These are phyloP conservation scores for Centrocercus urophasianus DNA, from an alignment of 2,113 vertebrate genomes.

Conservation along the genomic window DNA sequence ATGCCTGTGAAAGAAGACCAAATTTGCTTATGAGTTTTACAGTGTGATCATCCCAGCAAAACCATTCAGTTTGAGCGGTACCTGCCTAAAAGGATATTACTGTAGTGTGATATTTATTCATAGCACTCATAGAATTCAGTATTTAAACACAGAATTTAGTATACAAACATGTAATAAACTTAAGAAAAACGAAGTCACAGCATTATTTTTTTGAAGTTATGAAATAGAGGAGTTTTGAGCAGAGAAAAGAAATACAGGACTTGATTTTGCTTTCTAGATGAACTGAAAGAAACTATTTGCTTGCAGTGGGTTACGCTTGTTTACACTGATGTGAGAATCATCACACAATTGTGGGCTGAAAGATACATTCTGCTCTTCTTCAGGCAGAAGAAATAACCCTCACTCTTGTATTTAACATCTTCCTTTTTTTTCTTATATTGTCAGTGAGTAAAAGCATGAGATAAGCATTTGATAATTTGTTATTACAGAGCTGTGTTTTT, in stretches of 20 bases:
- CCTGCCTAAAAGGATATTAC: neutral
- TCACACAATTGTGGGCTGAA: neutral
- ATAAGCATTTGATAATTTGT: neutral
- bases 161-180: neutral
- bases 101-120: neutral
- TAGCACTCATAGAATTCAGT: neutral
- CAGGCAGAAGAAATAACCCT: neutral
- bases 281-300: neutral
- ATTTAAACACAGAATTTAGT: neutral
- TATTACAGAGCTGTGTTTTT: neutral
- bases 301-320: neutral
- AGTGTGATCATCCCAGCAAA: neutral
- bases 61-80: neutral
- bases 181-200: neutral
- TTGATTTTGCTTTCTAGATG: neutral
- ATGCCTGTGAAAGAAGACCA: neutral
- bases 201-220: constrained; percentile 15
- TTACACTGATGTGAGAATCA: neutral
- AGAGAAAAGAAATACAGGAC: neutral
- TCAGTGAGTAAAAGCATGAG: neutral
- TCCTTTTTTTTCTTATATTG: neutral
- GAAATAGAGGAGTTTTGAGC: neutral
- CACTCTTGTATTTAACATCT: neutral
- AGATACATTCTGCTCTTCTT: neutral
- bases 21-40: neutral